These are phyloP conservation scores for Volucella inanis DNA, from an alignment of 2,888 invertebrate species.

Conservation along the genomic window DNA sequence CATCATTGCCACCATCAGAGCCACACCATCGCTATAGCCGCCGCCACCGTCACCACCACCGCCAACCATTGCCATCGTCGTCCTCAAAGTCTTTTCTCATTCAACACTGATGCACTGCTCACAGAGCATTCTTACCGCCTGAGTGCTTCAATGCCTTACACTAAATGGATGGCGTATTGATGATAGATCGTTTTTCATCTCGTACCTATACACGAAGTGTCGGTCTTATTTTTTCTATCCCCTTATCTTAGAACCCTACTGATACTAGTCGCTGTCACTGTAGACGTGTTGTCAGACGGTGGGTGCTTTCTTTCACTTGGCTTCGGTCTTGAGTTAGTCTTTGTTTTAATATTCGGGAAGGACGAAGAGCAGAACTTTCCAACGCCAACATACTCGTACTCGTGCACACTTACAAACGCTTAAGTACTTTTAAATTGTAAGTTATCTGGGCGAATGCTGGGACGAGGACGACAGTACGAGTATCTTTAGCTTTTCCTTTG, in stretches of 20 bases:
- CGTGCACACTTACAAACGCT: conserved; percentile 38
- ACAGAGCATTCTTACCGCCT: conserved; percentile 41
- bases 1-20: background rate
- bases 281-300: conserved; percentile 34
- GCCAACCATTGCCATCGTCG: background rate
- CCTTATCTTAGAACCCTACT: background rate
- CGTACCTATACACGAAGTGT: conserved; percentile 49
- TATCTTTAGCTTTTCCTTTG: conserved; percentile 30
- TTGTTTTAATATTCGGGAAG: conserved; percentile 60
- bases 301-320: conserved; percentile 8
- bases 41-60: background rate
- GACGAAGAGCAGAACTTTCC: conserved; percentile 28
- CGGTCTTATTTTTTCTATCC: conserved; percentile 30
- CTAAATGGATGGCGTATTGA: conserved; percentile 74
- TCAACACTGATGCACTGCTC: conserved; percentile 63
- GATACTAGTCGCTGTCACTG: conserved; percentile 31
- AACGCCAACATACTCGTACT: conserved; percentile 46
- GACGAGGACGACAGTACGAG: conserved; percentile 15
- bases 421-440: conserved; percentile 74
- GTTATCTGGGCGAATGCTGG: conserved; percentile 52
- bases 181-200: conserved; percentile 75
- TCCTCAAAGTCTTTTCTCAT: background rate
- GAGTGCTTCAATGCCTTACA: conserved; percentile 71
- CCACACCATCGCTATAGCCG: background rate
- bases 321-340: conserved; percentile 35